Conservation (phyloP, 2,113 vertebrate genomes). For the Puma concolor region DNA sequence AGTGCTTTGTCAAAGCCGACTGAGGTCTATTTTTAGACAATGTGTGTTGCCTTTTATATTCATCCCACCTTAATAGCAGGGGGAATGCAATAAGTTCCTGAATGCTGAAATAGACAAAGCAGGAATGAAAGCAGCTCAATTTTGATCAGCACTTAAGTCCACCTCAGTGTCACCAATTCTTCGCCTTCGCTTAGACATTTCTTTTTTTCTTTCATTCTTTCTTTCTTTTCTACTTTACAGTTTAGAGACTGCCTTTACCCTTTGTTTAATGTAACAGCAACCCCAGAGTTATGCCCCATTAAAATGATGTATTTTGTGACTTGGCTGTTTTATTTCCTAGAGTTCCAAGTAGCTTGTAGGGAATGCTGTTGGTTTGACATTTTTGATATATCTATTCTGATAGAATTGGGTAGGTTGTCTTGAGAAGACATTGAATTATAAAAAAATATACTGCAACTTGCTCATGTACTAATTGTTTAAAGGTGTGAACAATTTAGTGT, state of each 20-base stretch:
- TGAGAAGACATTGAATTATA: neutral
- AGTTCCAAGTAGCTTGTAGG: neutral
- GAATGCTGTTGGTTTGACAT: neutral
- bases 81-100: constrained; percentile 32
- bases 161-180: neutral
- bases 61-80: constrained; percentile 40
- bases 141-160: constrained; percentile 21
- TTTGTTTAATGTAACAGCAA: constrained; percentile 9
- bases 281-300: neutral
- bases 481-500: neutral
- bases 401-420: neutral
- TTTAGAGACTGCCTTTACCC: neutral
- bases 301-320: neutral
- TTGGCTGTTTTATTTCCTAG: neutral
- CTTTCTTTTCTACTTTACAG: neutral
- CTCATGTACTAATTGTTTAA: constrained; percentile 6
- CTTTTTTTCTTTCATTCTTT: neutral
- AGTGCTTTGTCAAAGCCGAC: constrained; percentile 69
- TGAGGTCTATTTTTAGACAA: constrained; percentile 72
- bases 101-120: constrained; percentile 48
- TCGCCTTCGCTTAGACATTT: neutral
- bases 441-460: neutral
- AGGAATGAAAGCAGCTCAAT: constrained; percentile 26
- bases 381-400: neutral
- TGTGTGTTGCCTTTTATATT: constrained; percentile 66